Evolutionary conservation across 2,113 vertebrate genomes (phyloP).

Genomic region (Vombatus ursinus): DNA sequence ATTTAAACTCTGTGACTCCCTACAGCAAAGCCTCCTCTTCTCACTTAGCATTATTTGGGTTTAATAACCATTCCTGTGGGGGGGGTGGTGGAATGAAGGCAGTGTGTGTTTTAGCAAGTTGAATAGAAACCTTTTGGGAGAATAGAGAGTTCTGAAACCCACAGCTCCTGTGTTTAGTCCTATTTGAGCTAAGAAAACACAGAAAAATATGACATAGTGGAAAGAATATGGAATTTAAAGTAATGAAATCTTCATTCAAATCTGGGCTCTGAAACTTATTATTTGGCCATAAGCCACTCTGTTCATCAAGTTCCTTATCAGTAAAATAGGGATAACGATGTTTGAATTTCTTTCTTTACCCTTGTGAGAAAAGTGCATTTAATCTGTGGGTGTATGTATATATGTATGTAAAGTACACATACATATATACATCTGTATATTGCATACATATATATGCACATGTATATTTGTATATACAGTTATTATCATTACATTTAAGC

Average conservation of each 20-base stretch:
- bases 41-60: neutral
- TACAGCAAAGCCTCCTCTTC: neutral
- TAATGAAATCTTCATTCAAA: neutral
- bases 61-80: neutral
- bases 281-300: too few species aligned
- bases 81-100: neutral
- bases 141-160: neutral
- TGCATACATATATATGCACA: too few species aligned
- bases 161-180: constrained; percentile 4
- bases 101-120: constrained; percentile 7
- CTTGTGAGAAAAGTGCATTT: neutral
- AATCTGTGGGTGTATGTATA: neutral
- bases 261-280: neutral
- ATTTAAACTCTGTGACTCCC: neutral
- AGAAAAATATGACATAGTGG: too few species aligned
- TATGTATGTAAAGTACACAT: too few species aligned
- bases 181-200: neutral
- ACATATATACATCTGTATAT: too few species aligned
- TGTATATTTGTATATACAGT: too few species aligned
- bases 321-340: neutral
- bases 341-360: neutral
- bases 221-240: neutral
- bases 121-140: constrained; percentile 16
- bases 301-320: neutral
- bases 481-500: neutral